phyloP scores from a whole-genome alignment of 53 echinoderm and acorn worm genomes.

The Astropecten irregularis region DNA sequence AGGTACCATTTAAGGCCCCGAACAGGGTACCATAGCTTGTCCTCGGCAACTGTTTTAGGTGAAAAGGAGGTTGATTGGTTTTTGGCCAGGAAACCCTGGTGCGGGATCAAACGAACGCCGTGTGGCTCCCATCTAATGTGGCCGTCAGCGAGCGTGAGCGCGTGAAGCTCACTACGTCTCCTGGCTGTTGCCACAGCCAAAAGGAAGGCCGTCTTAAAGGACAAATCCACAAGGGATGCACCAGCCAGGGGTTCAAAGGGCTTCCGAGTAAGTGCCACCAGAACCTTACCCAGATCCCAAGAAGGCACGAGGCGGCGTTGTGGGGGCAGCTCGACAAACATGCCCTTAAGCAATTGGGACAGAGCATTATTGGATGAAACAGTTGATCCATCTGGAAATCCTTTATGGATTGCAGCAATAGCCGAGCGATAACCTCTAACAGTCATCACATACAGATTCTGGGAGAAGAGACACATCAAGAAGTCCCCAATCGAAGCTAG shows the following conservation, averaged over 20 bases:
- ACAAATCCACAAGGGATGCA: neutral
- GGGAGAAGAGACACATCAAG: neutral
- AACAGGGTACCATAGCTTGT: neutral
- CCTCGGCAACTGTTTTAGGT: neutral
- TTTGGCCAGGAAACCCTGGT: slow-evolving; percentile 20
- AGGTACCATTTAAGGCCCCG: no score
- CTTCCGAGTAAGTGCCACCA: neutral
- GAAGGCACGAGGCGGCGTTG: neutral
- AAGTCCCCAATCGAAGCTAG: slow-evolving; percentile 1
- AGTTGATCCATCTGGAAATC: slow-evolving; percentile 15
- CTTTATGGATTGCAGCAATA: no score
- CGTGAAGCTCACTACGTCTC: slow-evolving; percentile 25
- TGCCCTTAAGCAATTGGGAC: neutral
- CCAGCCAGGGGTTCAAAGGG: neutral
- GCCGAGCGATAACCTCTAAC: neutral
- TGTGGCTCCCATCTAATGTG: neutral
- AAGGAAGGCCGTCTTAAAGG: slow-evolving; percentile 14
- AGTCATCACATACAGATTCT: neutral
- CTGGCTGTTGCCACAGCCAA: slow-evolving; percentile 24
- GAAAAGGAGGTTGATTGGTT: neutral
- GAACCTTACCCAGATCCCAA: slow-evolving; percentile 18
- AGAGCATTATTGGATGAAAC: neutral
- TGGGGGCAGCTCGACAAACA: neutral
- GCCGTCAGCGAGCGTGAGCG: neutral
- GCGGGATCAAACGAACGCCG: neutral